phyloP scores from a whole-genome alignment of 2,888 invertebrate species.

The Zeuzera pyrina region DNA sequence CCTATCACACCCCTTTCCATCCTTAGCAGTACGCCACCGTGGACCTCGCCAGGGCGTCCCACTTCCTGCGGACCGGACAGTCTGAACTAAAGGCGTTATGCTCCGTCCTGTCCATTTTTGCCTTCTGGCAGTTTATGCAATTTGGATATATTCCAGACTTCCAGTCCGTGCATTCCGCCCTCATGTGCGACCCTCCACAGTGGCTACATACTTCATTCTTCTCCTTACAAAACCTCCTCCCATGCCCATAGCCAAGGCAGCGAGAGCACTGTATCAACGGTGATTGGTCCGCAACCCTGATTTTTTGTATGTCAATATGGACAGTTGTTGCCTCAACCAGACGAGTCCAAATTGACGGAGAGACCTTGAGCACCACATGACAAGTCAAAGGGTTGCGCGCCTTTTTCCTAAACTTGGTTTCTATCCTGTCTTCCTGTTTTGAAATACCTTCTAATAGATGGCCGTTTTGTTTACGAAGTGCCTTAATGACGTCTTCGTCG shows the following conservation, averaged over 20 bases:
- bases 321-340: background rate
- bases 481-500: background rate
- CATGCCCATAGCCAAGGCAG: constrained; percentile 1
- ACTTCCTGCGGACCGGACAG: background rate
- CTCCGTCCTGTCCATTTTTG: background rate
- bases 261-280: background rate
- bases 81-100: constrained; percentile 4
- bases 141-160: background rate
- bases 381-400: background rate
- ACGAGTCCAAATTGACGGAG: background rate
- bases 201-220: background rate
- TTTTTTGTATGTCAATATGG: background rate
- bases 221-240: background rate
- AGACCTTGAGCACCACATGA: background rate
- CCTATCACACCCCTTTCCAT: background rate
- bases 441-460: too few species aligned
- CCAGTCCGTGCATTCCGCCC: background rate
- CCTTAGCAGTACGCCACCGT: constrained; percentile 4
- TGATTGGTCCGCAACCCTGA: background rate
- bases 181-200: background rate
- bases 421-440: too few species aligned
- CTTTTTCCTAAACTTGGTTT: background rate
- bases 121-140: constrained; percentile 2
- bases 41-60: constrained; percentile 3
- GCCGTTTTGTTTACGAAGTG: background rate